These are phyloP conservation scores for Amazona ochrocephala DNA, from an alignment of 2,797 vertebrate species.

Conservation along the genomic window DNA sequence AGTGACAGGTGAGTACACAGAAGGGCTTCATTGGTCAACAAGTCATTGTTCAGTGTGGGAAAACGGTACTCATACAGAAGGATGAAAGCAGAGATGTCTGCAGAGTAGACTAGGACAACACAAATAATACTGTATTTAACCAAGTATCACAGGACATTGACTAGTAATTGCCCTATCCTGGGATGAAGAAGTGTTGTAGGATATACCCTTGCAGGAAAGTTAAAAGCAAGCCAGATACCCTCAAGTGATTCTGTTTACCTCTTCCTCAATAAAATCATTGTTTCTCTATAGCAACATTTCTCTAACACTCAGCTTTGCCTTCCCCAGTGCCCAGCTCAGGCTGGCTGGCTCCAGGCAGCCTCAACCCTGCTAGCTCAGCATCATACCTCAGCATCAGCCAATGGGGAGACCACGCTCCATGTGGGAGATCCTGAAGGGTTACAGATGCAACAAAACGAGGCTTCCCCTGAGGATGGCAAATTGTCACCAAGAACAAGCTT, in stretches of 20 bases:
- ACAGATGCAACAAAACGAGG: rapidly evolving
- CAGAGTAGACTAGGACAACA: not conserved
- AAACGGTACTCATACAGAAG: not conserved
- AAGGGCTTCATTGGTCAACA: not conserved
- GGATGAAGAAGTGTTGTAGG: not conserved
- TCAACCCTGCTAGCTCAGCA: rapidly evolving
- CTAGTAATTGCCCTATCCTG: not conserved
- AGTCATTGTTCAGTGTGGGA: not conserved
- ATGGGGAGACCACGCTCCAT: rapidly evolving
- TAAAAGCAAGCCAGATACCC: not conserved
- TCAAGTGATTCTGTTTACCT: not conserved
- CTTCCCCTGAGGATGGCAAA: not conserved
- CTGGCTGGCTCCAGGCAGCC: not conserved
- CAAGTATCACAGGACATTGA: not conserved
- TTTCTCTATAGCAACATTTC: not conserved
- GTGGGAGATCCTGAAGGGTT: rapidly evolving
- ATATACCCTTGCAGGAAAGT: not conserved
- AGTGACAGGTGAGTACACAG: constrained; percentile 1
- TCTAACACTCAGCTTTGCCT: not conserved
- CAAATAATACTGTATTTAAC: not conserved
- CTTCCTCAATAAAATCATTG: not conserved
- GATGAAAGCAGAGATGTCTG: not conserved
- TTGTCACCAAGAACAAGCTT: not conserved
- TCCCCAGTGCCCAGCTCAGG: not conserved
- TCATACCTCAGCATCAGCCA: rapidly evolving